These are phyloP conservation scores for Hydroisotoma schaefferi DNA, from an alignment of 2,888 invertebrate genomes.

Conservation along the genomic window DNA sequence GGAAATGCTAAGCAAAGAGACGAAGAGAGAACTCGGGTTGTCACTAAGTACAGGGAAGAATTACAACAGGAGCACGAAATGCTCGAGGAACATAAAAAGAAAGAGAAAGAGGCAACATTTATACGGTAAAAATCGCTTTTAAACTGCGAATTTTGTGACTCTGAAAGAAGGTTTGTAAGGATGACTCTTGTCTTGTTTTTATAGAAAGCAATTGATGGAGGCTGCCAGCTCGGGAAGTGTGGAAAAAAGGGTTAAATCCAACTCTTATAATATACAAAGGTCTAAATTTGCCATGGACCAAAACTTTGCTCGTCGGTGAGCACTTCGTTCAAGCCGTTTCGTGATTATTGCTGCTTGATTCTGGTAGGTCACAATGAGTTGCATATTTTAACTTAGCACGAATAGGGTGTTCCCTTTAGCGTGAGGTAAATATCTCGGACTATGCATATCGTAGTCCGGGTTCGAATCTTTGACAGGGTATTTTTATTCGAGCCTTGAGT, in stretches of 20 bases:
- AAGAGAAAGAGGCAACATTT: slow-evolving; percentile 10
- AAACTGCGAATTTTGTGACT: no score
- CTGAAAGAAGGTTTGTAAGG: no score
- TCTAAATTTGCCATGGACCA: slow-evolving; percentile 73
- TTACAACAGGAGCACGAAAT: slow-evolving; percentile 52
- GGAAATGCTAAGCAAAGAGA: slow-evolving; percentile 64
- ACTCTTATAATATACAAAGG: slow-evolving; percentile 84
- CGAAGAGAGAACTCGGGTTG: slow-evolving; percentile 52
- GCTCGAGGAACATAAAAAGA: slow-evolving; percentile 34
- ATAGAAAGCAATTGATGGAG: slow-evolving; percentile 63
- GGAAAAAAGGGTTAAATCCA: slow-evolving; percentile 79
- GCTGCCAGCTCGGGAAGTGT: slow-evolving; percentile 68
- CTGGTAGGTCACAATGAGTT: no score
- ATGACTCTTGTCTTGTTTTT: slow-evolving; percentile 49
- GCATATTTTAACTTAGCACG: no score
- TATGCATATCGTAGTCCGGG: neutral
- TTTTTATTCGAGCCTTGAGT: slow-evolving; percentile 8
- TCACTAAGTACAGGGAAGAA: slow-evolving; percentile 52
- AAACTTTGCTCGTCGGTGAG: slow-evolving; percentile 72
- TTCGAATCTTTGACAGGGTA: slow-evolving; percentile 21
- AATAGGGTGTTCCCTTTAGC: no score
- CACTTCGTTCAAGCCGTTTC: neutral
- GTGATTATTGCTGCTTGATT: neutral
- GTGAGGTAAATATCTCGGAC: neutral
- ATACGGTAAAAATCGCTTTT: no score